Base-by-base conservation (phyloP, 2,888 invertebrate species). In the Sepioteuthis lessoniana region DNA sequence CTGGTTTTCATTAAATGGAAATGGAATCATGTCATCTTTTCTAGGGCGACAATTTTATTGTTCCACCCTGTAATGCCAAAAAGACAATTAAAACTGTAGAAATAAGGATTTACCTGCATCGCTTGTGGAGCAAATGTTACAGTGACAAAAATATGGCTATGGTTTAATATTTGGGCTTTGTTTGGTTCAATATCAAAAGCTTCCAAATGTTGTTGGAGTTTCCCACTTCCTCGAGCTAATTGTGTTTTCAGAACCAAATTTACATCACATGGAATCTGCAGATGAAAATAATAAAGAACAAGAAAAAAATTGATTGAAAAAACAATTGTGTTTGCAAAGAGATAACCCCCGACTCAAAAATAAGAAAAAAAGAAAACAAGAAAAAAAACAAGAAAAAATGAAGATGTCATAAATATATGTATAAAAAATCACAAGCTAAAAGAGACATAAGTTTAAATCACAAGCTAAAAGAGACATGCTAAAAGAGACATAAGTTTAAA, bases 61-160 rank as follows among this genome's bases (percentile, higher is more conserved):
- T n/a, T n/a, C n/a, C n/a, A n/a, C n/a, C n/a, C n/a, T n/a, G n/a
- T n/a, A n/a, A n/a, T n/a, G n/a, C n/a, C n/a, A n/a, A n/a, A n/a
- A n/a, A n/a, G n/a, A n/a, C n/a, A n/a, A n/a, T n/a, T n/a, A n/a
- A n/a, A n/a, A n/a, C n/a, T 55, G 55, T 21, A 21, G 21, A 55
- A 25, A 25, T 55, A 5, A n/a, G n/a, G 19, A 94, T 95, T 94
- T 94, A 97, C 97, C 97, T 97, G 97, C 97, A 97, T 97, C 28
- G 97, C 96, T 21, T 96, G 96, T 50, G 97, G 97, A n/a, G 96
- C 96, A 95, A 97, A 97, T 93, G 96, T 96, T 47, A 97, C 96
- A 8, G 97, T 97, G 76, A 96, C 97, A 95, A 97, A 97, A 93
- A 96, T 96, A 95, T 96, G 96, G 94, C 97, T 96, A 95, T 97